Evolutionary conservation across 2,888 invertebrate genomes (phyloP).

Genomic region (Eubasilissa splendida): DNA sequence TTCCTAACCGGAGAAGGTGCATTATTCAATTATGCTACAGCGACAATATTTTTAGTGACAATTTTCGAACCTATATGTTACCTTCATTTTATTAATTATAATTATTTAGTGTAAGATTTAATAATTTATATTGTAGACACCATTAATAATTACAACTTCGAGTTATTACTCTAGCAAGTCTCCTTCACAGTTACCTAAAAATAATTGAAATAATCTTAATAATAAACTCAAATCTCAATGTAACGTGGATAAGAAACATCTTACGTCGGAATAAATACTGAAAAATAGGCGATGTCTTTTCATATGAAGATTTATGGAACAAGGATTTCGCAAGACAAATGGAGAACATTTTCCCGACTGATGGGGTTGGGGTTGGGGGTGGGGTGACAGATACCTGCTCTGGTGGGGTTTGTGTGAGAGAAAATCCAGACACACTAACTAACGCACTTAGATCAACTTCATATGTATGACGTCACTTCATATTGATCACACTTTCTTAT

Average conservation of each 20-base stretch:
- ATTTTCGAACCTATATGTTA: no score
- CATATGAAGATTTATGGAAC: conserved; percentile 56
- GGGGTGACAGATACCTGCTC: neutral
- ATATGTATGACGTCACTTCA: neutral
- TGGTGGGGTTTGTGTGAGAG: neutral
- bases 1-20: no score
- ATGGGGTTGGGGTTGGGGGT: neutral
- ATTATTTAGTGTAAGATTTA: no score
- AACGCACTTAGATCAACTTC: conserved; percentile 1
- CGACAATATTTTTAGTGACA: no score
- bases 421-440: neutral
- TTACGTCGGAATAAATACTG: conserved; percentile 52
- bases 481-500: conserved; percentile 1
- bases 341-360: conserved; percentile 38
- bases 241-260: conserved; percentile 48
- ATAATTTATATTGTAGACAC: no score
- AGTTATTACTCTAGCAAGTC: no score
- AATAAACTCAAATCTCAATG: conserved; percentile 20
- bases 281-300: conserved; percentile 55
- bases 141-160: no score
- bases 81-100: no score
- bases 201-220: no score
- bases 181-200: no score
- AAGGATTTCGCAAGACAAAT: conserved; percentile 55
- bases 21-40: no score